A percentile compares a stretch with the other conserved stretches of the same genome.
Evolutionary conservation across 2,113 vertebrate genomes (phyloP).

Genomic region (Ariopsis seemanni): DNA sequence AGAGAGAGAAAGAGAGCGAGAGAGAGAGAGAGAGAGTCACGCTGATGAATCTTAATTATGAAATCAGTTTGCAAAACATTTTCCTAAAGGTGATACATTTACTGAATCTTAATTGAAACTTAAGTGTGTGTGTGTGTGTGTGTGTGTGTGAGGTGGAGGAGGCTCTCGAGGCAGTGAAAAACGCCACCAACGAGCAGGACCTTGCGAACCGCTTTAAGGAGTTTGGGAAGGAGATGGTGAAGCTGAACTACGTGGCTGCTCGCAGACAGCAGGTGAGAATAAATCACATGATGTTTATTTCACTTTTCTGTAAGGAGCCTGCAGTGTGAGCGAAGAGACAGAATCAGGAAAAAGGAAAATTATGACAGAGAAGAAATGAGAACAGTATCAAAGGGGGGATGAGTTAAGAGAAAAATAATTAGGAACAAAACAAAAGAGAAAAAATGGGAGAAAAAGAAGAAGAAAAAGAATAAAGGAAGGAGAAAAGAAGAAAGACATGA

Average conservation of each 20-base stretch:
- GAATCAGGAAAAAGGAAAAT: not conserved
- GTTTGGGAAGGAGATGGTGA: conserved; percentile 99
- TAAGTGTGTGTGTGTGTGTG: conserved; percentile 4
- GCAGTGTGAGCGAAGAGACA: not conserved
- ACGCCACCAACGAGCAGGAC: conserved; percentile 95
- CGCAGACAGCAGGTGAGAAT: conserved; percentile 90
- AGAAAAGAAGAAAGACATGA: not conserved
- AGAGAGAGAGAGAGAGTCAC: not conserved
- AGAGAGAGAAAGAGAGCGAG: not conserved
- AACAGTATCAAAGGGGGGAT: not conserved
- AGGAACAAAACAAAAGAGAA: not conserved
- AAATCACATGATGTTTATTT: not conserved
- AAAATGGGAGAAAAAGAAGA: not conserved
- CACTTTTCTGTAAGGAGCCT: not conserved
- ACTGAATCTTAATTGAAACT: not conserved
- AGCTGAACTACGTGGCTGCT: conserved; percentile 95
- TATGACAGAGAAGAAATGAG: not conserved
- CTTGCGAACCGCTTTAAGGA: conserved; percentile 97
- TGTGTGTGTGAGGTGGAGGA: conserved; percentile 84
- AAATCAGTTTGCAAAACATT: not conserved
- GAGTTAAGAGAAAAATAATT: not conserved
- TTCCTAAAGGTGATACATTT: conserved; percentile 6
- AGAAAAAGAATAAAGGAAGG: not conserved
- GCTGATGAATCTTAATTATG: conserved; percentile 14
- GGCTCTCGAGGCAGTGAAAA: conserved; percentile 92